phyloP scores from a whole-genome alignment of 2,797 vertebrate species.

The Falco cherrug region DNA sequence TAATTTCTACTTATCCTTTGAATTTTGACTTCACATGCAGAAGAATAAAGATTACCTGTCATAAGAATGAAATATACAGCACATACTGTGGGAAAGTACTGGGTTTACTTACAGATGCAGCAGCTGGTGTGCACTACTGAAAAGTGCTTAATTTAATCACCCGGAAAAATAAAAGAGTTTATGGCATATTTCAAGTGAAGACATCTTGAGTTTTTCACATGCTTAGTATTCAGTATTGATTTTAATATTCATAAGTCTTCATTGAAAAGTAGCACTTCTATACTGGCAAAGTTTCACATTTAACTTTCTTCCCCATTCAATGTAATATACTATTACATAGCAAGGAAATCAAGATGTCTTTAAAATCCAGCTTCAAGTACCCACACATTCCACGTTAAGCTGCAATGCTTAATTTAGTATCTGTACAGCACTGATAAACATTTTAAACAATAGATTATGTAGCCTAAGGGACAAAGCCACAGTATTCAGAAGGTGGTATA shows the following conservation, averaged over 20 bases:
- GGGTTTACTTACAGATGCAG: constrained; percentile 67
- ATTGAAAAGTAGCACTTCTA: constrained; percentile 34
- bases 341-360: constrained; percentile 62
- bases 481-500: constrained; percentile 68
- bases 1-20: constrained; percentile 49
- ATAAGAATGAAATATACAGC: constrained; percentile 75
- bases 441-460: constrained; percentile 63
- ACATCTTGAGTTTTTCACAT: constrained; percentile 67
- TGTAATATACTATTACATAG: constrained; percentile 64
- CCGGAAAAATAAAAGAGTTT: constrained; percentile 68
- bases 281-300: constrained; percentile 42
- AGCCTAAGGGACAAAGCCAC: constrained; percentile 36
- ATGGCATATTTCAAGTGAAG: constrained; percentile 58
- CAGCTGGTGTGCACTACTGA: constrained; percentile 73
- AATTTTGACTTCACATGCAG: constrained; percentile 56
- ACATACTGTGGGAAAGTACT: constrained; percentile 72
- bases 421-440: constrained; percentile 62
- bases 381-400: constrained; percentile 71
- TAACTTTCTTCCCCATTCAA: constrained; percentile 35
- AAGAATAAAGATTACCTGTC: constrained; percentile 74
- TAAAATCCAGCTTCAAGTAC: constrained; percentile 74
- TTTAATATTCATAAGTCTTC: constrained; percentile 63
- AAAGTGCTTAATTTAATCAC: constrained; percentile 73
- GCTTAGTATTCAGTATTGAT: constrained; percentile 34
- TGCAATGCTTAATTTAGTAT: constrained; percentile 77